Percentiles rank a stretch among this genome's conserved stretches.
Evolutionary conservation across 2,797 vertebrate genomes (phyloP).

Genomic region (Gobionotothen gibberifrons): DNA sequence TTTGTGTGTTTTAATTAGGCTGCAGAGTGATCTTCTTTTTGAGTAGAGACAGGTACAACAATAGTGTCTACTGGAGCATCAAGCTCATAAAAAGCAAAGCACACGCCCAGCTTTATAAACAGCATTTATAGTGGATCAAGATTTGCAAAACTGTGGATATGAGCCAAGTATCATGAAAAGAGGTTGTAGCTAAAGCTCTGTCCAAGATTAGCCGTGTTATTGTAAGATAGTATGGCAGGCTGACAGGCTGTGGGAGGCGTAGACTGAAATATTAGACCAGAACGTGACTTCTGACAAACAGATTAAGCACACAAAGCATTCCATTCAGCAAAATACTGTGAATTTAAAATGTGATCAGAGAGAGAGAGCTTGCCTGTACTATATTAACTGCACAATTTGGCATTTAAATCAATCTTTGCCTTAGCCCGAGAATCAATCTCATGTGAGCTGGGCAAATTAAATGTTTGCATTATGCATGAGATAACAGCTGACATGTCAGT

Average conservation of each 20-base stretch:
- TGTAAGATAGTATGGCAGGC: conserved; percentile 31
- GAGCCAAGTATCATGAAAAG: conserved; percentile 47
- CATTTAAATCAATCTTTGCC: background rate
- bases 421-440: background rate
- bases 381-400: background rate
- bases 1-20: conserved; percentile 52
- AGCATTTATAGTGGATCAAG: conserved; percentile 29
- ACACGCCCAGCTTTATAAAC: conserved; percentile 16
- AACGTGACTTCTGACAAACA: conserved; percentile 34
- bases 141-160: conserved; percentile 36
- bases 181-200: conserved; percentile 35
- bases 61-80: conserved; percentile 7
- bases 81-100: conserved; percentile 5
- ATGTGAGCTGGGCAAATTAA: background rate
- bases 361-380: background rate
- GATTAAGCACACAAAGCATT: conserved; percentile 17
- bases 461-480: background rate
- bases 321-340: background rate
- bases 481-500: conserved; percentile 3
- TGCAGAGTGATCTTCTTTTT: conserved; percentile 24
- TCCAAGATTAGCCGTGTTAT: conserved; percentile 46
- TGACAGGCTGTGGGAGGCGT: conserved; percentile 50
- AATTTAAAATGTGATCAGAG: background rate
- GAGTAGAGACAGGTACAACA: conserved; percentile 4
- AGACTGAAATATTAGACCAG: conserved; percentile 45